Base-by-base conservation (phyloP, 2,113 vertebrate species). In the Pithys albifrons region DNA sequence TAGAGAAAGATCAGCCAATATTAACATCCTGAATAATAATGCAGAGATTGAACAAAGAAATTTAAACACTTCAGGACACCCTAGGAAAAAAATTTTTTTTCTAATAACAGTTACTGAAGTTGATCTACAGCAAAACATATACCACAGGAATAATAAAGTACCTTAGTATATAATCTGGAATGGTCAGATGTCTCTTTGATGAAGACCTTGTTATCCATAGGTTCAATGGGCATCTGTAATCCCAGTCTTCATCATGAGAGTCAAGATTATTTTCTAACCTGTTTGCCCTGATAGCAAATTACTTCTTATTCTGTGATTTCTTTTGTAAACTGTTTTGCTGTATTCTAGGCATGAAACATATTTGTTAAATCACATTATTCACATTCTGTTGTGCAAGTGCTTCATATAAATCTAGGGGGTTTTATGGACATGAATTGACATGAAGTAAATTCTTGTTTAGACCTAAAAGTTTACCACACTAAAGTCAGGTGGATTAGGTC, bases 1-100 rank as follows among this genome's bases (percentile, higher is more conserved):
- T 43, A 91, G 24, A 87, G 48, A 81, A 91, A 72, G 35, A 94
- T 71, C 66, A 72, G 62, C 57, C 27, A 69, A 25, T 82, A 85
- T 88, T 72, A 94, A 16, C 71, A 84, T 88, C 70, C 58, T 75
- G 78, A 91, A 73, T 73, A 88, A 78, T 59, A 93, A 65, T 28
- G 59, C 16, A 82, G 77, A 72, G 74, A 81, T 88, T 85, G 74
- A 72, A 48, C 43, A 61, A 88, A 85, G 46, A 58, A 33, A 82
- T 95, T 88, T 88, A 89, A 91, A 90, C 9, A 48, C 61, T 91
- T 77, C 28, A 67, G 43, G 46, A 55, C 46, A 67, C 8, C 8
- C 39, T 89, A 76, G 33, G 33, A 86, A 84, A 74, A 95, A 94
- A 86, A 72, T 41, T 7, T 43, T 89, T 79, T 74, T 89, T 75